Percentiles rank a stretch among this genome's conserved stretches.
phyloP scores from a whole-genome alignment of 2,797 vertebrate genomes.

The Kryptopterus vitreolus region DNA sequence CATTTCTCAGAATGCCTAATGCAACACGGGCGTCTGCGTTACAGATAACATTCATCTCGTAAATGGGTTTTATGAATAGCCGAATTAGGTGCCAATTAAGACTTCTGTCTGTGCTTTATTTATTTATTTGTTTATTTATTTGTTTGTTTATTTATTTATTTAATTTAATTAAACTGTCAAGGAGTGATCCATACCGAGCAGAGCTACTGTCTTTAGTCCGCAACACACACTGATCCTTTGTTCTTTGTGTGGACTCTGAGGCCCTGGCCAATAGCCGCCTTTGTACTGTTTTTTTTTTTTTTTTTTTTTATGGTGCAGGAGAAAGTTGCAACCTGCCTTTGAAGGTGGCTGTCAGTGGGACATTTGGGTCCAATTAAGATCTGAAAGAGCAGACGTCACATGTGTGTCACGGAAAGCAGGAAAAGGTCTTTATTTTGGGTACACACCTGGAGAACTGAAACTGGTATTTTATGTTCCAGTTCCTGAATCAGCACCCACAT shows the following conservation, averaged over 20 bases:
- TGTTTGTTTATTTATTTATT: no score
- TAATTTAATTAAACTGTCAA: no score
- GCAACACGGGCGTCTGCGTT: neutral
- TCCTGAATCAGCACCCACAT: neutral
- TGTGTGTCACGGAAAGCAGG: conserved; percentile 17
- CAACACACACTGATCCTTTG: conserved; percentile 55
- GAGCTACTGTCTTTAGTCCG: conserved; percentile 31
- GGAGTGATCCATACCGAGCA: conserved; percentile 17
- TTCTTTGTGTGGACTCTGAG: conserved; percentile 52
- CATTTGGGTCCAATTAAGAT: conserved; percentile 49
- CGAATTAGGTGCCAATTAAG: conserved; percentile 14
- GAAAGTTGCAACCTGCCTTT: conserved; percentile 56
- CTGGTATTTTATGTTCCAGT: neutral
- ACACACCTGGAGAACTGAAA: conserved; percentile 33
- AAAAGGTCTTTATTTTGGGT: conserved; percentile 6
- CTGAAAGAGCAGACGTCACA: conserved; percentile 50
- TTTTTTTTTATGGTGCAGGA: conserved; percentile 36
- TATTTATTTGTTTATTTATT: no score
- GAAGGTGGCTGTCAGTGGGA: conserved; percentile 54
- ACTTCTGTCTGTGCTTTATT: conserved; percentile 21
- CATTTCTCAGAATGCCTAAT: conserved; percentile 18
- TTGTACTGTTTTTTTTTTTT: conserved; percentile 56
- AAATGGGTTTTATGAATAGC: conserved; percentile 8
- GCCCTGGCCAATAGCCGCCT: conserved; percentile 39
- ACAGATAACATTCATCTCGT: neutral